These are phyloP conservation scores for Desmodus rotundus DNA, from an alignment of 2,113 vertebrate species.

Conservation along the genomic window DNA sequence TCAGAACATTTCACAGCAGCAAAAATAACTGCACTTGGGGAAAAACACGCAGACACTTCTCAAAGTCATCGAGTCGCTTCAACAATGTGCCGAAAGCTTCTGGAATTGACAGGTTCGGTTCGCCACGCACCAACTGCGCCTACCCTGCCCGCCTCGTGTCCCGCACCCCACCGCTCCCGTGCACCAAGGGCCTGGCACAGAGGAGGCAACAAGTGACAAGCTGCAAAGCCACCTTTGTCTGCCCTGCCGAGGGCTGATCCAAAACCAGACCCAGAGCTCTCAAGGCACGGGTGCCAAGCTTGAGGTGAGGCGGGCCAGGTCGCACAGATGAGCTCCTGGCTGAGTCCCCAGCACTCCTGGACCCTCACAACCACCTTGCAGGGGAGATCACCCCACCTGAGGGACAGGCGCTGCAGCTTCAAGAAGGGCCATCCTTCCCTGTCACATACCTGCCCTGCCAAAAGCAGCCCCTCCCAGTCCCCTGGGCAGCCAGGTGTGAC, in stretches of 20 bases:
- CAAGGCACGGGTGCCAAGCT: neutral
- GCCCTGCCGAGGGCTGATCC: neutral
- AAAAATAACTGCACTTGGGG: constrained; percentile 78
- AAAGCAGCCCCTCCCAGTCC: neutral
- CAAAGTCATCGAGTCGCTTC: constrained; percentile 67
- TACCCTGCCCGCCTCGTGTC: constrained; percentile 44
- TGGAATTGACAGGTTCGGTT: constrained; percentile 70
- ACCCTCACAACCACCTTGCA: neutral
- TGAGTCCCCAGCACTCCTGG: accelerated
- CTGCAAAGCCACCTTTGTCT: neutral
- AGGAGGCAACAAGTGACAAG: accelerated
- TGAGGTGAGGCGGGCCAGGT: accelerated
- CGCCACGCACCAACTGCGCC: constrained; percentile 69
- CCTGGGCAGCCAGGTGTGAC: neutral
- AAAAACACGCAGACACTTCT: constrained; percentile 74
- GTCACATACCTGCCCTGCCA: neutral
- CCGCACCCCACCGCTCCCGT: neutral
- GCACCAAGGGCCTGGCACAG: neutral
- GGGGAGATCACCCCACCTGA: accelerated
- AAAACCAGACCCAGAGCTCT: neutral
- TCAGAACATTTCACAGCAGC: constrained; percentile 78
- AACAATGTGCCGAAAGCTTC: constrained; percentile 66
- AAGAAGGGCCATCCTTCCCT: neutral
- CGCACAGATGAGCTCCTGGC: accelerated
- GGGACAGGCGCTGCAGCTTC: accelerated